Percentiles rank a stretch among this genome's conserved stretches.
These are phyloP conservation scores for Xiphias gladius DNA, from an alignment of 2,113 vertebrate species.

Conservation along the genomic window DNA sequence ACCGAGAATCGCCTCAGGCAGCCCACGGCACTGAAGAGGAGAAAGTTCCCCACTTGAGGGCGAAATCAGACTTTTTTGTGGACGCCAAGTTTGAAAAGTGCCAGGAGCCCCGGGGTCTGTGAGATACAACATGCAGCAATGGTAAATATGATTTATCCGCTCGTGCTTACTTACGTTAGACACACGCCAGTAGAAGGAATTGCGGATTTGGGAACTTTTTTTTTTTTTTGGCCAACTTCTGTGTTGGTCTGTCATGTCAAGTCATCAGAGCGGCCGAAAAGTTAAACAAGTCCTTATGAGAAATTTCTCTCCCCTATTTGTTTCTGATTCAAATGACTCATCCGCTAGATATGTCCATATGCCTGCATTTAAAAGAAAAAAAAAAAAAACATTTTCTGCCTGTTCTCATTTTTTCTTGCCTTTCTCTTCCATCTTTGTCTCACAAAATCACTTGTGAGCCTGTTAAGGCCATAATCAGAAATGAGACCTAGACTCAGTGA, in stretches of 20 bases:
- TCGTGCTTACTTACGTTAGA: constrained; percentile 7
- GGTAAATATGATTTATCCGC: constrained; percentile 82
- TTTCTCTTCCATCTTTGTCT: neutral
- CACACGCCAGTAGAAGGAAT: neutral
- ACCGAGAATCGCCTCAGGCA: constrained; percentile 39
- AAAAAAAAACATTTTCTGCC: neutral
- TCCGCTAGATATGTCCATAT: neutral
- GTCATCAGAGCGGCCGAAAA: neutral
- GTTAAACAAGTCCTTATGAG: neutral
- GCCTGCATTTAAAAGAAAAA: neutral
- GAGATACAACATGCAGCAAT: constrained; percentile 87
- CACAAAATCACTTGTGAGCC: neutral
- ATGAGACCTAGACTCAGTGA: neutral
- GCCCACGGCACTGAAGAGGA: constrained; percentile 69
- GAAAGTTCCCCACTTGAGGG: constrained; percentile 86
- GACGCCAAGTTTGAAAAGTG: constrained; percentile 77
- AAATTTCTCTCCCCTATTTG: neutral
- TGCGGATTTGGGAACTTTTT: constrained; percentile 19
- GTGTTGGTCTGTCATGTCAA: constrained; percentile 6
- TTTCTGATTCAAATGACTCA: constrained; percentile 13
- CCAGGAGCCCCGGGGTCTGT: constrained; percentile 78
- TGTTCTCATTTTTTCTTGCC: neutral
- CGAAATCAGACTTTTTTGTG: constrained; percentile 84
- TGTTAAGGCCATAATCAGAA: neutral
- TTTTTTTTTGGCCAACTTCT: constrained; percentile 12